Base-by-base conservation (phyloP, 2,113 vertebrate species). In the Rousettus leschenaultii region DNA sequence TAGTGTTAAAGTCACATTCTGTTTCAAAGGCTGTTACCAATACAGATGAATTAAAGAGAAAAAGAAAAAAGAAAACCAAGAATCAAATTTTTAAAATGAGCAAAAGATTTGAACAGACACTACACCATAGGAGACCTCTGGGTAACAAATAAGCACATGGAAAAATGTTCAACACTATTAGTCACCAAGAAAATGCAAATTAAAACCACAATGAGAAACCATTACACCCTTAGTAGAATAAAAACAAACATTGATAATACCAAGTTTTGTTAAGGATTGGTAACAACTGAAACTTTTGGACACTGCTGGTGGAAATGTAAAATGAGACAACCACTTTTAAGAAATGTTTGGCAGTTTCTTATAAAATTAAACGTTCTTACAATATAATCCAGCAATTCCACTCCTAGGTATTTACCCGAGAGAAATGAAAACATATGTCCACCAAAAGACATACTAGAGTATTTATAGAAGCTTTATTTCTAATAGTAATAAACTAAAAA, bases 401-500 rank as follows among this genome's bases (percentile, higher is more conserved):
- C 16, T 77, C 35, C 55, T 77, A 48, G 83, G 26, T 88, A 45
- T 84, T 92, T 88, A 65, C 53, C 24, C 35, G 57, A 71, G 84
- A 78, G 55, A 95, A 94, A 84, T 77, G 28, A 92, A 94, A 71
- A 88, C 45, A 57, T 61, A 68, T 65, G 38, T 88, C 45, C 77
- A 71, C 53, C 77, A 88, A 91, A 84, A 65, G 61, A 92, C 78
- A 88, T 40, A 75, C 51, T 83, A 74, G 51, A 53, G 35, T 91
- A 86, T 75, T 87, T 87, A 83, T 40, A 73, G 28, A 43, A 53
- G 45, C 28, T 91, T 91, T 88, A 86, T 75, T 96, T 30, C 21
- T 63, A 68, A 87, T 40, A 87, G n/a, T 71, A 13, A 75, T 87
- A 86, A 61, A 93, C 68, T 85, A 63, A 63, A 89, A 96, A 96